phyloP scores from a whole-genome alignment of 2,797 vertebrate genomes.

The Channallabes apus region DNA sequence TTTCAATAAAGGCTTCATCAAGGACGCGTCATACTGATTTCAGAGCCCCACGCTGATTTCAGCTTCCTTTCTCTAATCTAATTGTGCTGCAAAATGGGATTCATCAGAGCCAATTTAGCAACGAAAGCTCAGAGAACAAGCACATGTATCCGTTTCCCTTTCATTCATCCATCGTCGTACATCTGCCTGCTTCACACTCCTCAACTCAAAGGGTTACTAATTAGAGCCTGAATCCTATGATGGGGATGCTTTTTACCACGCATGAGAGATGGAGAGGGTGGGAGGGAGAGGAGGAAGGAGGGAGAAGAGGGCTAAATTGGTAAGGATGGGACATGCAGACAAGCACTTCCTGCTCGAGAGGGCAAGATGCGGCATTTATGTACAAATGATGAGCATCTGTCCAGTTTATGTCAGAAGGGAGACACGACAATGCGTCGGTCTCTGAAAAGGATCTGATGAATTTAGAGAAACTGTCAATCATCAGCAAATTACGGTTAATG shows the following conservation, averaged over 20 bases:
- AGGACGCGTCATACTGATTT: conserved; percentile 55
- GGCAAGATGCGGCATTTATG: conserved; percentile 43
- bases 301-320: conserved; percentile 50
- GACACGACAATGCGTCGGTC: neutral
- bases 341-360: conserved; percentile 54
- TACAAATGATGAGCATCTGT: conserved; percentile 43
- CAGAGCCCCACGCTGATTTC: conserved; percentile 53
- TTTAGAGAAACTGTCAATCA: conserved; percentile 13
- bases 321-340: conserved; percentile 40
- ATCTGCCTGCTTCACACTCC: conserved; percentile 60
- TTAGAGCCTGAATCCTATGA: conserved; percentile 53
- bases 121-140: conserved; percentile 51
- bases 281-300: conserved; percentile 40
- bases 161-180: conserved; percentile 57
- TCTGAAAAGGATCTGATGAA: neutral
- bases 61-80: conserved; percentile 60
- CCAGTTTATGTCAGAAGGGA: conserved; percentile 31
- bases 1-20: conserved; percentile 53
- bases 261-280: conserved; percentile 44
- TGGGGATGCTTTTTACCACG: conserved; percentile 52
- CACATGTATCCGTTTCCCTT: conserved; percentile 56
- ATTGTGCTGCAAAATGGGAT: conserved; percentile 59
- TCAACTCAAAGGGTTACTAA: conserved; percentile 59
- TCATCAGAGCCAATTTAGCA: conserved; percentile 60
- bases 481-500: neutral